phyloP scores from a whole-genome alignment of 1,140 invertebrate species.

The Oedothorax gibbosus region DNA sequence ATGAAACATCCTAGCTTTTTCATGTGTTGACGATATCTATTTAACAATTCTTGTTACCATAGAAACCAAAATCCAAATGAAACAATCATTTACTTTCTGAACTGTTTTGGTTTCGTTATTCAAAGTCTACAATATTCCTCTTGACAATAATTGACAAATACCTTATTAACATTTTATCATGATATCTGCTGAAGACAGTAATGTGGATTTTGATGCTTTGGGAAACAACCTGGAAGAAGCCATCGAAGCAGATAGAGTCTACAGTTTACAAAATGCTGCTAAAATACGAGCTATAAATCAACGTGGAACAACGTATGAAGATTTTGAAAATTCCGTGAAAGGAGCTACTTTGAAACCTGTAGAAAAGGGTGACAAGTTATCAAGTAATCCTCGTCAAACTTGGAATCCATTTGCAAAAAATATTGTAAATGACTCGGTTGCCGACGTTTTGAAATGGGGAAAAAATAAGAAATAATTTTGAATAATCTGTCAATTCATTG shows the following conservation, averaged over 20 bases:
- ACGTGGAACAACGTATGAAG: constrained; percentile 39
- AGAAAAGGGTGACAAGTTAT: constrained; percentile 24
- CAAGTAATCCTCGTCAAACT: constrained; percentile 14
- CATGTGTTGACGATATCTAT: no score
- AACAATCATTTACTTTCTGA: not conserved
- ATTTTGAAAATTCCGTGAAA: constrained; percentile 47
- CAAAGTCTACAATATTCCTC: no score
- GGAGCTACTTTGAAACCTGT: constrained; percentile 47
- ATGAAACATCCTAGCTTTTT: no score
- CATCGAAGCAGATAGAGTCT: constrained; percentile 35
- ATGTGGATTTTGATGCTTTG: constrained; percentile 34
- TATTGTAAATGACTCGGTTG: not conserved
- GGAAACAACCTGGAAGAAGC: constrained; percentile 18
- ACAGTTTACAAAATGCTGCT: constrained; percentile 26
- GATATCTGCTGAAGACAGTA: constrained; percentile 21
- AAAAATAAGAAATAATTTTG: not conserved
- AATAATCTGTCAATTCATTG: no score
- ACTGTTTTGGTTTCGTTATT: no score
- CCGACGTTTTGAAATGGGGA: not conserved
- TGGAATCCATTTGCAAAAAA: constrained; percentile 46
- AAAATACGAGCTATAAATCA: constrained; percentile 47
- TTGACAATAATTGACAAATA: no score
- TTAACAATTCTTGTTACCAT: no score
- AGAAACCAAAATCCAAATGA: not conserved
- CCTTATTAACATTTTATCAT: not conserved